Conservation (phyloP, 37 sponge, comb jelly and placozoan genomes). For the Diacarnus erythraeanus region DNA sequence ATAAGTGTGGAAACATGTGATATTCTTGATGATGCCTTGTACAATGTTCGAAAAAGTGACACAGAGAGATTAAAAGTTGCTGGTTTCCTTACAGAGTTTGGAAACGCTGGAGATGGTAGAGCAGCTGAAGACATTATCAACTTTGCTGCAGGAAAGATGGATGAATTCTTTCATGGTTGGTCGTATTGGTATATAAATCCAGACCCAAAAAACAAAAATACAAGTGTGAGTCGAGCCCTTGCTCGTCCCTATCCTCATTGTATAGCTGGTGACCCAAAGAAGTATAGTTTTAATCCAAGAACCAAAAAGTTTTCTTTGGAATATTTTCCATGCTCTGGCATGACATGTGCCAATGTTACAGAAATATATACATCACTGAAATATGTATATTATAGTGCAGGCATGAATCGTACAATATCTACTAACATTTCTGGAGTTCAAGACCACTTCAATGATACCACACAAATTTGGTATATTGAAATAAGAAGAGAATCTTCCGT, state of each 20-base stretch:
- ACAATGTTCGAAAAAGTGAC: slow-evolving; percentile 37
- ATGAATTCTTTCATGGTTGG: slow-evolving; percentile 60
- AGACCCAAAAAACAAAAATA: slow-evolving; percentile 27
- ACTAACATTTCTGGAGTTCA: no score
- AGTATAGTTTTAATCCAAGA: no score
- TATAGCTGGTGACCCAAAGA: no score
- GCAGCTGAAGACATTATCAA: slow-evolving; percentile 35
- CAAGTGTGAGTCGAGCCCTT: slow-evolving; percentile 12
- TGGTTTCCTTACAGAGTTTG: slow-evolving; percentile 72
- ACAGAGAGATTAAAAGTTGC: slow-evolving; percentile 21
- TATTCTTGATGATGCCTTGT: slow-evolving; percentile 29
- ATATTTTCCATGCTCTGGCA: no score
- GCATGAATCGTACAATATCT: no score
- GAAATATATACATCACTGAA: no score
- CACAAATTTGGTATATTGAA: no score
- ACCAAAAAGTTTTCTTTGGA: no score
- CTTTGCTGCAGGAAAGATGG: slow-evolving; percentile 51
- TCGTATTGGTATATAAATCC: slow-evolving; percentile 63
- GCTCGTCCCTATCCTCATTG: slow-evolving; percentile 44
- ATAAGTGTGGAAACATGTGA: slow-evolving; percentile 29
- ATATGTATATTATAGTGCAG: no score
- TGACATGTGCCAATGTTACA: no score
- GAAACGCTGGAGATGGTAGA: slow-evolving; percentile 30
- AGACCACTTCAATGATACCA: no score
- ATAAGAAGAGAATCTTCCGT: no score